These are phyloP conservation scores for Cranoglanis bouderius DNA, from an alignment of 2,113 vertebrate species.

Conservation along the genomic window DNA sequence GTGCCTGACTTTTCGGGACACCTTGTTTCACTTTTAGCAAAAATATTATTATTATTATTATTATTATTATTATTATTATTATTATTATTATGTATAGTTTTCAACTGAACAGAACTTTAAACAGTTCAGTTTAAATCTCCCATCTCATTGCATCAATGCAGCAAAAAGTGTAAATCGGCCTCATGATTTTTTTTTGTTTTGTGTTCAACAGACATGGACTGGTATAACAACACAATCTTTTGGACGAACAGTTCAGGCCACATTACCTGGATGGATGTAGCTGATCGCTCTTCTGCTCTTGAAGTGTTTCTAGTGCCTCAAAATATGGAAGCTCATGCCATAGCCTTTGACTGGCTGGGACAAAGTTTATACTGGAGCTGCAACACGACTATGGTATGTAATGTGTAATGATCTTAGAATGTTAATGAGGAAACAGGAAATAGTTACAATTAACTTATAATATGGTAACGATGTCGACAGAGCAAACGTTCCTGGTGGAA, in stretches of 20 bases:
- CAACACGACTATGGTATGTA: constrained; percentile 45
- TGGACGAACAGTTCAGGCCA: constrained; percentile 71
- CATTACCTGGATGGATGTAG: constrained; percentile 64
- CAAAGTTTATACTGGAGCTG: constrained; percentile 74
- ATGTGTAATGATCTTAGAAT: background rate
- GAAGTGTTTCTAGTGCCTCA: constrained; percentile 54
- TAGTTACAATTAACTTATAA: too few relatives aligned
- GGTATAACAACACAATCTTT: constrained; percentile 76
- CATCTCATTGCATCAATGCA: background rate
- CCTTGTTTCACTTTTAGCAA: too few relatives aligned
- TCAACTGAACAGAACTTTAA: too few relatives aligned
- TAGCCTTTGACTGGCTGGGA: constrained; percentile 78
- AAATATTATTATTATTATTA: too few relatives aligned
- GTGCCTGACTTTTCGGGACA: too few relatives aligned
- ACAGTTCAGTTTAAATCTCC: too few relatives aligned
- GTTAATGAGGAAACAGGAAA: background rate
- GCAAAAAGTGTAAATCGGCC: background rate
- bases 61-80: too few relatives aligned
- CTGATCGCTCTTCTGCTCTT: constrained; percentile 32
- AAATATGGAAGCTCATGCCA: constrained; percentile 62
- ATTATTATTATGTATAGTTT: too few relatives aligned
- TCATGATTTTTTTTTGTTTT: constrained; percentile 1
- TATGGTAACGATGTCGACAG: background rate
- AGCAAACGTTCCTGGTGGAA: too few relatives aligned
- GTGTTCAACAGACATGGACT: constrained; percentile 71